These are phyloP conservation scores for Tenualosa ilisha DNA, from an alignment of 2,797 vertebrate species.

Conservation along the genomic window DNA sequence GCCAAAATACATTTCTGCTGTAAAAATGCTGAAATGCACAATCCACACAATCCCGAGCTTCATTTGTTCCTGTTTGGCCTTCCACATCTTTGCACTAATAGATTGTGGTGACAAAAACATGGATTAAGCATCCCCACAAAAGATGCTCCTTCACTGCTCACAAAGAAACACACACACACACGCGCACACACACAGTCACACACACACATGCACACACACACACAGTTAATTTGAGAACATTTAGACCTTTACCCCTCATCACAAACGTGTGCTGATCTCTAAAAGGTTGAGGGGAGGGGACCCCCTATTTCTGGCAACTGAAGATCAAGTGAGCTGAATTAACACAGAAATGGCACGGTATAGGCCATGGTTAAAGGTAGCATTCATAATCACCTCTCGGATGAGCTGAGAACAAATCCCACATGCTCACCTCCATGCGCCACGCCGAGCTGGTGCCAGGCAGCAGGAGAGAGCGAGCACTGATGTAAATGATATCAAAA, in stretches of 20 bases:
- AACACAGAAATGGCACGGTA: constrained; percentile 50
- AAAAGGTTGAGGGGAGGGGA: constrained; percentile 33
- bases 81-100: constrained; percentile 40
- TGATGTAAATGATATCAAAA: constrained; percentile 16
- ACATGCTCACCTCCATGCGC: constrained; percentile 24
- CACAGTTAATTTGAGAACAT: not conserved
- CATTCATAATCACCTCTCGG: constrained; percentile 49
- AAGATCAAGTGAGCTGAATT: constrained; percentile 50
- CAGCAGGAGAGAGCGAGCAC: constrained; percentile 4
- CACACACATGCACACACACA: not conserved
- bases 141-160: not conserved
- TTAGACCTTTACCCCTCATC: constrained; percentile 4
- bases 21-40: constrained; percentile 42
- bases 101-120: constrained; percentile 44
- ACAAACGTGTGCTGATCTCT: constrained; percentile 23
- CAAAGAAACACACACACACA: not conserved
- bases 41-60: constrained; percentile 26
- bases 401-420: constrained; percentile 28
- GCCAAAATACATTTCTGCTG: constrained; percentile 20
- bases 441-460: not conserved
- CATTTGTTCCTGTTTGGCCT: constrained; percentile 35
- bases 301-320: constrained; percentile 38
- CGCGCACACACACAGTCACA: not conserved
- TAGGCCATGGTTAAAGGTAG: constrained; percentile 43
- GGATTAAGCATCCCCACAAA: constrained; percentile 23